A percentile compares a stretch with the other conserved stretches of the same genome.
Evolutionary conservation across 2,888 invertebrate genomes (phyloP).

Genomic region (Limenitis camilla): DNA sequence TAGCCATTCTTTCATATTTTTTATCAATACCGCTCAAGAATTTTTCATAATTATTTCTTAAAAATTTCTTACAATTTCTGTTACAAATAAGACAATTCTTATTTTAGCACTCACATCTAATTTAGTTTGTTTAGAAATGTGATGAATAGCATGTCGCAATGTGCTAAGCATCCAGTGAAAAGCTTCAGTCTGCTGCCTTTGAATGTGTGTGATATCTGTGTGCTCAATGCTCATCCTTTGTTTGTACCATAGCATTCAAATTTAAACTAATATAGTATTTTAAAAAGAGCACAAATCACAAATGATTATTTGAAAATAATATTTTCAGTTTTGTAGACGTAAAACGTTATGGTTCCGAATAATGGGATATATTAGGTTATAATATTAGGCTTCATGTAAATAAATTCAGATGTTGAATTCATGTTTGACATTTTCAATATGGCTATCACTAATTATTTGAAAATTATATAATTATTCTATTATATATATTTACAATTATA

Average conservation of each 20-base stretch:
- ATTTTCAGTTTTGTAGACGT: not conserved
- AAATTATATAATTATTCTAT: too few species aligned
- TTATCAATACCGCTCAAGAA: too few species aligned
- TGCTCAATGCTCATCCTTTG: constrained; percentile 4
- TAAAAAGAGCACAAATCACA: not conserved
- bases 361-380: too few species aligned
- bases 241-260: constrained; percentile 3
- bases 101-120: constrained; percentile 15
- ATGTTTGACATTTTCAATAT: too few species aligned
- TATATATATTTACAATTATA: too few species aligned
- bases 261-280: not conserved
- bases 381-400: too few species aligned
- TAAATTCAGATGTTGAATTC: too few species aligned
- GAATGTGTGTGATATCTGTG: constrained; percentile 6
- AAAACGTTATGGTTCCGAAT: too few species aligned
- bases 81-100: not conserved
- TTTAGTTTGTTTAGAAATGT: constrained; percentile 11
- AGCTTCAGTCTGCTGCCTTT: constrained; percentile 31
- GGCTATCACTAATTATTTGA: too few species aligned
- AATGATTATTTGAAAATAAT: not conserved
- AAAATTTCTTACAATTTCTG: too few species aligned
- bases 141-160: constrained; percentile 33
- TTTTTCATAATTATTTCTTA: too few species aligned
- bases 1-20: too few species aligned
- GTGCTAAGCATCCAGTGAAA: constrained; percentile 32